A percentile compares a stretch with the other conserved stretches of the same genome.
phyloP scores from a whole-genome alignment of 2,888 invertebrate genomes.

The Drosophila ustulata region DNA sequence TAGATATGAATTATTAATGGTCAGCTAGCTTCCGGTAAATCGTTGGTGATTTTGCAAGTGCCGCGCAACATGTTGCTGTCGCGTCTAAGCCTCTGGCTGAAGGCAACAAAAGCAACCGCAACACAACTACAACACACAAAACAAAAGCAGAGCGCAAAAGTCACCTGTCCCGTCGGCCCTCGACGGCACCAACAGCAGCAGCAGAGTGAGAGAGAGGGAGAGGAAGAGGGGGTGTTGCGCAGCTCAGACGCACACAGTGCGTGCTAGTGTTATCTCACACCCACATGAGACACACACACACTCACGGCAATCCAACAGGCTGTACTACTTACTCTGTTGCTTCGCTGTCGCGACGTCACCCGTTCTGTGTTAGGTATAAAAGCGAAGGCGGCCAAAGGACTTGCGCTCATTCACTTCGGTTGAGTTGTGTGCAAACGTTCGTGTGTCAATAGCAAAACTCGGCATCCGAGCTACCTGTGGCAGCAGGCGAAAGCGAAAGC shows the following conservation, averaged over 20 bases:
- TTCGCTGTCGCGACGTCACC: constrained; percentile 40
- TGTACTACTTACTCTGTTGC: constrained; percentile 16
- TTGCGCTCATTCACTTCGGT: constrained; percentile 73
- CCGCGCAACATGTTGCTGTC: constrained; percentile 50
- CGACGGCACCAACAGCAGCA: constrained; percentile 9
- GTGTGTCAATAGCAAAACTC: constrained; percentile 37
- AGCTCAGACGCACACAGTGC: constrained; percentile 31
- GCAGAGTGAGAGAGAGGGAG: background rate
- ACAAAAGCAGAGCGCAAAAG: constrained; percentile 8
- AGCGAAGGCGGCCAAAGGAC: constrained; percentile 66
- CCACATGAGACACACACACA: constrained; percentile 16
- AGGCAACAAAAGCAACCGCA: constrained; percentile 40
- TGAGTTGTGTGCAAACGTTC: constrained; percentile 65
- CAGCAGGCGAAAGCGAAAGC: constrained; percentile 39
- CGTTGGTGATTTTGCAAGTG: constrained; percentile 16
- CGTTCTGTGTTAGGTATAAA: constrained; percentile 66
- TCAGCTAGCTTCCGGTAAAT: constrained; percentile 22
- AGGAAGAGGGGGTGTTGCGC: constrained; percentile 14
- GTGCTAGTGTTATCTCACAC: constrained; percentile 52
- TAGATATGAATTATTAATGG: constrained; percentile 30
- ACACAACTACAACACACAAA: constrained; percentile 16
- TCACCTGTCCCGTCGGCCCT: constrained; percentile 23
- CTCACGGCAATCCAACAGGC: background rate
- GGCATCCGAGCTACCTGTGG: constrained; percentile 52
- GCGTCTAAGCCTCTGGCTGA: constrained; percentile 22